Percentiles rank a stretch among this genome's conserved stretches.
Conservation (phyloP, 2,888 invertebrate genomes). For the Agriopis aurantiaria region DNA sequence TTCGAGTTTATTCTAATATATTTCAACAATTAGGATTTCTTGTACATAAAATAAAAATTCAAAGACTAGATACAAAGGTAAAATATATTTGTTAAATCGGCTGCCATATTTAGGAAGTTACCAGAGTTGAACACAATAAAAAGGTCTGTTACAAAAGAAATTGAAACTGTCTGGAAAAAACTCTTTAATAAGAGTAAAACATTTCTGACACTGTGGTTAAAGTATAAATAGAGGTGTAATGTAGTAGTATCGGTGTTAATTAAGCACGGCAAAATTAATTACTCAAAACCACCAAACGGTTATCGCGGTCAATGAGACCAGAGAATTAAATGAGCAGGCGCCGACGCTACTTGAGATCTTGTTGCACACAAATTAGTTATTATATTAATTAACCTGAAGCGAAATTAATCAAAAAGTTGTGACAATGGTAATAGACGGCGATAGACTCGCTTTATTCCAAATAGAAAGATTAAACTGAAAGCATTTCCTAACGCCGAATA, state of each 20-base stretch:
- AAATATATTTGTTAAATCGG: neutral
- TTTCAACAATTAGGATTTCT: neutral
- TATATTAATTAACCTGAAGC: neutral
- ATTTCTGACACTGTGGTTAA: constrained; percentile 42
- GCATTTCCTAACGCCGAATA: neutral
- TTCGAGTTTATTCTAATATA: neutral
- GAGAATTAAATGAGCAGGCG: constrained; percentile 70
- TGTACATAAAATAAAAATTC: neutral
- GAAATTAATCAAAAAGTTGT: no score
- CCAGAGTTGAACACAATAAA: neutral
- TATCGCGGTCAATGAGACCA: constrained; percentile 65
- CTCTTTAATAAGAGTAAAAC: neutral
- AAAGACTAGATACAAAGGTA: neutral
- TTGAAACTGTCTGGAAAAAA: neutral
- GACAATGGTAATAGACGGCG: no score
- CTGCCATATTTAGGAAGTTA: neutral
- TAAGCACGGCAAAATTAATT: constrained; percentile 77
- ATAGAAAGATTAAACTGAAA: neutral
- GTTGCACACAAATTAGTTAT: neutral
- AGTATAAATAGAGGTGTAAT: constrained; percentile 56
- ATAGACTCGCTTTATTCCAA: no score
- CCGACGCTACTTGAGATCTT: constrained; percentile 25
- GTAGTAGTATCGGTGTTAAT: constrained; percentile 64
- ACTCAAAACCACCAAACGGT: constrained; percentile 74
- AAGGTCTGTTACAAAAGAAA: neutral